These are phyloP conservation scores for Lampris megalopsis DNA, from an alignment of 2,113 vertebrate species.

Conservation along the genomic window DNA sequence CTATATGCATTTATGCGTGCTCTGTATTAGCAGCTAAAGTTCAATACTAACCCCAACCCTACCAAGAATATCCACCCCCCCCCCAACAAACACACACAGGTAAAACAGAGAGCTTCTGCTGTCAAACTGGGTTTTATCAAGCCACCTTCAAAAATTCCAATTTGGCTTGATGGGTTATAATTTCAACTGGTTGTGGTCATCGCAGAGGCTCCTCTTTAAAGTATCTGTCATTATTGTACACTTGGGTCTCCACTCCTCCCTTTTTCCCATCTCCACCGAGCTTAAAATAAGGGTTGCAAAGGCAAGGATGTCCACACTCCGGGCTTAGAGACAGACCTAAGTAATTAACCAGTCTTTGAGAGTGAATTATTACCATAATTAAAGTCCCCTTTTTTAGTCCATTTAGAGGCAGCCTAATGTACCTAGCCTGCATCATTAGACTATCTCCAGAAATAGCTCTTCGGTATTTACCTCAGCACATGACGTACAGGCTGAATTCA, in stretches of 20 bases:
- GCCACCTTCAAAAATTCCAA: too few relatives aligned
- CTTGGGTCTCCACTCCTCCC: slow-evolving; percentile 13
- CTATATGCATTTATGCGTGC: too few relatives aligned
- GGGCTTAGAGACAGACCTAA: slow-evolving; percentile 29
- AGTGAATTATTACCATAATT: slow-evolving; percentile 69
- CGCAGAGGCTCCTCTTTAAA: slow-evolving; percentile 14
- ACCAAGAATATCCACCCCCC: too few relatives aligned
- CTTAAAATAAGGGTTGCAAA: slow-evolving; percentile 7
- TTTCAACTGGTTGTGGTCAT: not conserved
- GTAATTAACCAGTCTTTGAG: slow-evolving; percentile 58
- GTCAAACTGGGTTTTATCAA: too few relatives aligned
- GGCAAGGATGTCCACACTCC: not conserved
- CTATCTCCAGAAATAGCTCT: slow-evolving; percentile 36
- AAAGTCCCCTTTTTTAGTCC: slow-evolving; percentile 43
- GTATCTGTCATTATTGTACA: slow-evolving; percentile 21
- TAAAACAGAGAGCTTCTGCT: too few relatives aligned
- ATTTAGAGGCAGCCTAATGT: slow-evolving; percentile 39
- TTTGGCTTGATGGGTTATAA: too few relatives aligned
- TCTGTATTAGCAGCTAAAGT: too few relatives aligned
- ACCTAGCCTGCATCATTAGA: slow-evolving; percentile 32
- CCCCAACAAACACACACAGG: too few relatives aligned
- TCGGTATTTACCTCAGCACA: not conserved
- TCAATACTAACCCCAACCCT: too few relatives aligned
- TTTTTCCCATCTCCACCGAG: slow-evolving; percentile 39
- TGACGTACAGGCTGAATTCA: not conserved